phyloP scores from a whole-genome alignment of 2,888 invertebrate species.

The Agrochola circellaris region DNA sequence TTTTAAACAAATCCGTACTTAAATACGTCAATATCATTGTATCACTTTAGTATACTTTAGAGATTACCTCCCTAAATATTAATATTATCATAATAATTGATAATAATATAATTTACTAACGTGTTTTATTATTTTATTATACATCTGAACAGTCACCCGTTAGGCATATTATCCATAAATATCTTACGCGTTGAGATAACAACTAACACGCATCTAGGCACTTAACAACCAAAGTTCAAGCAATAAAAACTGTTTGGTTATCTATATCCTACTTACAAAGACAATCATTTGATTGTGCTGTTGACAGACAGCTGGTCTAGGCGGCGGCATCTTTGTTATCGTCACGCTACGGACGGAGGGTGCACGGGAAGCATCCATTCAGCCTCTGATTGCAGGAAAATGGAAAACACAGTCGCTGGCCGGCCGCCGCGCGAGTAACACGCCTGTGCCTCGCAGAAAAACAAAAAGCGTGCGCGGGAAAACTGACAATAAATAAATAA shows the following conservation, averaged over 20 bases:
- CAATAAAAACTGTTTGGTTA: conserved; percentile 40
- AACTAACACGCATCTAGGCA: conserved; percentile 13
- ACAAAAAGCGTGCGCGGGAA: conserved; percentile 76
- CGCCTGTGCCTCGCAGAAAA: conserved; percentile 68
- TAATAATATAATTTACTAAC: conserved; percentile 37
- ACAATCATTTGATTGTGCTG: conserved; percentile 38
- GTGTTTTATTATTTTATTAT: conserved; percentile 32
- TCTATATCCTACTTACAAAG: conserved; percentile 48
- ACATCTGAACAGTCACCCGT: conserved; percentile 9
- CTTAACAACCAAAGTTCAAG: conserved; percentile 28
- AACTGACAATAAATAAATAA: conserved; percentile 78
- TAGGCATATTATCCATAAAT: conserved; percentile 31
- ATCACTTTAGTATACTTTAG: conserved; percentile 3
- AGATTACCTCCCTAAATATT: conserved; percentile 34
- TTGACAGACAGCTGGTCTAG: conserved; percentile 49
- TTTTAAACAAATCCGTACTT: neutral
- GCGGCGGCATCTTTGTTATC: conserved; percentile 48
- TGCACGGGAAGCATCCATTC: conserved; percentile 81
- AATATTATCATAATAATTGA: conserved; percentile 26
- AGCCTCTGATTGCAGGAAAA: conserved; percentile 78
- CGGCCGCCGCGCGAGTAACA: conserved; percentile 79
- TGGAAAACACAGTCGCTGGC: conserved; percentile 82
- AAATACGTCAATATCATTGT: neutral
- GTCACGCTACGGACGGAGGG: conserved; percentile 68
- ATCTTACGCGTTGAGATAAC: conserved; percentile 39